Percentiles rank a stretch among this genome's conserved stretches.
These are phyloP conservation scores for Drosophila pachea DNA, from an alignment of 1,140 invertebrate genomes.

Conservation along the genomic window DNA sequence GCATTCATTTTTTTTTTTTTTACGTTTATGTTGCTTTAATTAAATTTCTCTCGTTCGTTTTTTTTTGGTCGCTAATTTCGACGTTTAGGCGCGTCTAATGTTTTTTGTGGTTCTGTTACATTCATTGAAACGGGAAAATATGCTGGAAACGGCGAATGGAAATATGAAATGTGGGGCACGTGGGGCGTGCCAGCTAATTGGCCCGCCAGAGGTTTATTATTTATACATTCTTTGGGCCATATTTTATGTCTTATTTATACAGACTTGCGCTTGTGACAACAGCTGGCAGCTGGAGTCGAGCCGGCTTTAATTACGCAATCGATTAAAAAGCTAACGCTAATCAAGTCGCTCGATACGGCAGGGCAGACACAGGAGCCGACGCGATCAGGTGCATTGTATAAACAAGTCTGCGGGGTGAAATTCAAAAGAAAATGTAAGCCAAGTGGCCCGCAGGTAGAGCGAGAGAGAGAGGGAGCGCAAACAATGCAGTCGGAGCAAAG, in stretches of 20 bases:
- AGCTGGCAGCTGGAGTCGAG: constrained; percentile 27
- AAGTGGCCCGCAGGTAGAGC: constrained; percentile 14
- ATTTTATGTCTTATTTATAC: constrained; percentile 45
- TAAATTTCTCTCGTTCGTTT: constrained; percentile 59
- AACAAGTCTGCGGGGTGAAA: constrained; percentile 10
- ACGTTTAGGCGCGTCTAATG: constrained; percentile 72
- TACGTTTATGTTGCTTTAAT: constrained; percentile 65
- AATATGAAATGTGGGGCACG: neutral
- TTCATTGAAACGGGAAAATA: constrained; percentile 72
- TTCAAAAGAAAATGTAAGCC: constrained; percentile 5
- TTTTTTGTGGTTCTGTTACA: constrained; percentile 58
- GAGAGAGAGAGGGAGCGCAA: too few relatives aligned
- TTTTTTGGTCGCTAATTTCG: constrained; percentile 68
- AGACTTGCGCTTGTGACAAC: constrained; percentile 23
- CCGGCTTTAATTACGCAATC: constrained; percentile 40
- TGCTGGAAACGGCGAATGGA: constrained; percentile 32
- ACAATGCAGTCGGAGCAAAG: constrained; percentile 44
- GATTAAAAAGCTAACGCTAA: constrained; percentile 39
- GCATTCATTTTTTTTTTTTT: constrained; percentile 50
- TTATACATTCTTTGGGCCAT: constrained; percentile 36
- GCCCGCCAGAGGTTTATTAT: constrained; percentile 65
- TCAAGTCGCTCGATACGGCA: constrained; percentile 22
- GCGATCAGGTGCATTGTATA: constrained; percentile 17
- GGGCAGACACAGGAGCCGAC: constrained; percentile 3
- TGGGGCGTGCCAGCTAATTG: constrained; percentile 50